These are phyloP conservation scores for Formica exsecta DNA, from an alignment of 1,140 invertebrate genomes.

Conservation along the genomic window DNA sequence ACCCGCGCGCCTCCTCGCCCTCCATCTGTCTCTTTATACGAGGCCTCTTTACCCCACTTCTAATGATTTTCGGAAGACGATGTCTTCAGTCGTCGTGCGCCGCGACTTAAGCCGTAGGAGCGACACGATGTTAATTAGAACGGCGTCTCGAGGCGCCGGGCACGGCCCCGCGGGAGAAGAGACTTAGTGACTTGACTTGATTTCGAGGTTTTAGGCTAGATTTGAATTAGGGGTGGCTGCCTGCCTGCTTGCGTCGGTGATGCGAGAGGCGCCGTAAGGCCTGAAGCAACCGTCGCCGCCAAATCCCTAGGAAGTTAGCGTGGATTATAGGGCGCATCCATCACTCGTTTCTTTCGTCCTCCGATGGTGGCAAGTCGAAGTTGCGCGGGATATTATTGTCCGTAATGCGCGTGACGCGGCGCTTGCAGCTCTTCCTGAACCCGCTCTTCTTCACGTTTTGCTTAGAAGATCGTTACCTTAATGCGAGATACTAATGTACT, in stretches of 20 bases:
- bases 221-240: slow-evolving; percentile 76
- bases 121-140: slow-evolving; percentile 84
- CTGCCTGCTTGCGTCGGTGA: neutral
- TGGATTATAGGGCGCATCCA: slow-evolving; percentile 82
- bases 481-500: slow-evolving; percentile 6
- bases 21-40: slow-evolving; percentile 1
- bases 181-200: slow-evolving; percentile 82
- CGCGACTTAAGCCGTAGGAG: slow-evolving; percentile 77
- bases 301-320: slow-evolving; percentile 83
- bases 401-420: slow-evolving; percentile 22
- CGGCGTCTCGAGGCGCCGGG: slow-evolving; percentile 70
- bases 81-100: slow-evolving; percentile 60
- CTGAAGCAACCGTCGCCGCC: slow-evolving; percentile 63
- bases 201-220: slow-evolving; percentile 81
- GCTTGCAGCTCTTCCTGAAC: slow-evolving; percentile 3
- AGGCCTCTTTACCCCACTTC: slow-evolving; percentile 13
- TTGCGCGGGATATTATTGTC: slow-evolving; percentile 67
- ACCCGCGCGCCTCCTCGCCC: slow-evolving; percentile 6
- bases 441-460: neutral
- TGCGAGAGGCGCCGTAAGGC: slow-evolving; percentile 43
- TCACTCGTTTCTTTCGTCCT: slow-evolving; percentile 79
- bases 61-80: slow-evolving; percentile 80
- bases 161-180: slow-evolving; percentile 62
- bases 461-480: slow-evolving; percentile 27
- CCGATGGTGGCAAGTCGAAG: slow-evolving; percentile 3